Conservation (phyloP, 2,797 vertebrate genomes). For the Antennarius maculatus region DNA sequence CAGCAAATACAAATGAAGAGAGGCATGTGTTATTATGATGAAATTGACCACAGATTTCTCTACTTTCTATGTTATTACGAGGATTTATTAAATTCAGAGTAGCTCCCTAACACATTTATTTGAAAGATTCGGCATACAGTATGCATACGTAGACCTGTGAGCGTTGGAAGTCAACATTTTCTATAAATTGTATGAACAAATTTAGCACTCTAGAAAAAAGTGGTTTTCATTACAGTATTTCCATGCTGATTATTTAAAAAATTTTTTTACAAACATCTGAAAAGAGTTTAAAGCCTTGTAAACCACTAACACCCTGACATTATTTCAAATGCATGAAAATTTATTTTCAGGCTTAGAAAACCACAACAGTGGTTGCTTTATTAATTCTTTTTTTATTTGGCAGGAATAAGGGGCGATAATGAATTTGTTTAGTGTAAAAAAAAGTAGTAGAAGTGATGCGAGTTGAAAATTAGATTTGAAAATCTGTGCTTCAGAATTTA, state of each 20-base stretch:
- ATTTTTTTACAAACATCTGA: conserved; percentile 19
- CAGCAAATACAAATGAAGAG: neutral
- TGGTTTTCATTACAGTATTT: conserved; percentile 1
- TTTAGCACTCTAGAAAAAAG: conserved; percentile 4
- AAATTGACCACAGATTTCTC: conserved; percentile 8
- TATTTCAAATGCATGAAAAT: conserved; percentile 2
- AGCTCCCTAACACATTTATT: neutral
- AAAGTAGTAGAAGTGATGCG: neutral
- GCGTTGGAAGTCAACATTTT: neutral
- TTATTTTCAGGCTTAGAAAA: conserved; percentile 9
- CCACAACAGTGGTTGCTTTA: neutral
- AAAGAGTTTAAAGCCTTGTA: conserved; percentile 19
- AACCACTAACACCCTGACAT: conserved; percentile 21
- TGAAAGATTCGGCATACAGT: neutral
- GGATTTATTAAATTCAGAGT: neutral
- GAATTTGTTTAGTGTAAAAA: conserved; percentile 10
- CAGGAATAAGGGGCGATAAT: neutral
- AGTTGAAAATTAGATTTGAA: neutral
- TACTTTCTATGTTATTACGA: neutral
- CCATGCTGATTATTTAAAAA: neutral
- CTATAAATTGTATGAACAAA: conserved; percentile 1
- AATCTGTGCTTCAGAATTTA: neutral
- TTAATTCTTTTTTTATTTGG: neutral
- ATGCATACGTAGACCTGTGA: neutral
- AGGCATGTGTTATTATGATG: neutral